Percentiles rank a stretch among this genome's conserved stretches.
phyloP scores from a whole-genome alignment of 2,888 invertebrate genomes.

The Campoletis raptor region DNA sequence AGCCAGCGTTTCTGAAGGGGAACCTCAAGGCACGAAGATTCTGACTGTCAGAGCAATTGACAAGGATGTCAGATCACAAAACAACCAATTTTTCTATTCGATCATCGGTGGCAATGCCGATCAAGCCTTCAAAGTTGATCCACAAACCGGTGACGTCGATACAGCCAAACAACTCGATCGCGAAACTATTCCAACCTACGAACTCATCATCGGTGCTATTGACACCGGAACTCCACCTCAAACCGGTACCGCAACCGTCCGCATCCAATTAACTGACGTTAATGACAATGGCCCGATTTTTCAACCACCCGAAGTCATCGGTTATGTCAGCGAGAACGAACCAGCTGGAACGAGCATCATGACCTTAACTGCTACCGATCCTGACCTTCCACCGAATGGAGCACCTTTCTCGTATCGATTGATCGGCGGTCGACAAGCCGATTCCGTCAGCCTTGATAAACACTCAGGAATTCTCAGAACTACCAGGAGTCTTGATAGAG shows the following conservation, averaged over 20 bases:
- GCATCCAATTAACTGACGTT: slow-evolving; percentile 93
- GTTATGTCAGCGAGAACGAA: slow-evolving; percentile 94
- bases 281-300: slow-evolving; percentile 97
- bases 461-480: slow-evolving; percentile 93
- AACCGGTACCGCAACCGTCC: slow-evolving; percentile 95
- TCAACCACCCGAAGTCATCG: slow-evolving; percentile 89
- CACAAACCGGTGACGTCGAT: slow-evolving; percentile 93
- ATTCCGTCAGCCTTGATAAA: slow-evolving; percentile 91
- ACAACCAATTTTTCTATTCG: slow-evolving; percentile 96
- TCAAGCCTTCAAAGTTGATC: slow-evolving; percentile 95
- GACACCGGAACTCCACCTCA: slow-evolving; percentile 96
- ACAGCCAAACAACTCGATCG: slow-evolving; percentile 92
- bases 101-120: slow-evolving; percentile 94
- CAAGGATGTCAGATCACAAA: slow-evolving; percentile 95
- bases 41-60: slow-evolving; percentile 94
- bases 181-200: slow-evolving; percentile 91
- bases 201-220: slow-evolving; percentile 93
- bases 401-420: slow-evolving; percentile 94
- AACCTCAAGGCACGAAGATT: slow-evolving; percentile 90
- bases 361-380: slow-evolving; percentile 94
- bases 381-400: slow-evolving; percentile 95
- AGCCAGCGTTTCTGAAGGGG: slow-evolving; percentile 93
- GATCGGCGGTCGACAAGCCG: slow-evolving; percentile 92
- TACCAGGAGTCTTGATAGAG: slow-evolving; percentile 92
- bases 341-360: slow-evolving; percentile 93